Evolutionary conservation across 23 tunicate species (phyloP), one percentile per base, ranked within the genome.

Genomic region (Clavelina lepadiformis): DNA sequence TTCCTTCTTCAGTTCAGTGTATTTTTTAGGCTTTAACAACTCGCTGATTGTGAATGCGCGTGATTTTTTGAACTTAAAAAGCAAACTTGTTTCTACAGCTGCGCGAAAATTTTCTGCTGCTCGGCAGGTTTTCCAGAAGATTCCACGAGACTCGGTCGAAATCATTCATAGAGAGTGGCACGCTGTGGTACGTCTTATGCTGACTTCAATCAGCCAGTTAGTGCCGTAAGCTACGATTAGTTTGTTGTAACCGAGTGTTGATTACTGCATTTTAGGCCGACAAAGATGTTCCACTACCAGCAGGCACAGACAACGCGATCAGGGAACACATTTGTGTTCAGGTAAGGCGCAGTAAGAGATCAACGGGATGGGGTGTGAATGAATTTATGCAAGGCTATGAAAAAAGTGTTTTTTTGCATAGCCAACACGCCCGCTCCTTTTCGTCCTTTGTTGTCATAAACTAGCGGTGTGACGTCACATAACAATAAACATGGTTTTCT

Each of bases 301-400:
- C 91, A 18, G 83, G 58, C 3, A 44, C 44, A 28, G 89, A 81
- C 51, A 89, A 81, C 67, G 82, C 97, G 33, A 84, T 82, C 5
- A 67, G 68, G 23, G 97, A 89, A 70, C 75, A 81, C 57, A 51
- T 89, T 2, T 89, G 89, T 59, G 23, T 86, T 65, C 80, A 82
- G 67, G 91, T 74, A 31, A 47, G 69, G 28, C 30, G 33, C n/a
- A n/a, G n/a, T n/a, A n/a, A n/a, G n/a, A n/a, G n/a, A n/a, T n/a
- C n/a, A n/a, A n/a, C n/a, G n/a, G n/a, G n/a, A n/a, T n/a, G n/a
- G n/a, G n/a, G n/a, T n/a, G n/a, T n/a, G n/a, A n/a, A n/a, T n/a
- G n/a, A n/a, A n/a, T n/a, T n/a, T n/a, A n/a, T n/a, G n/a, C n/a
- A n/a, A n/a, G n/a, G n/a, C n/a, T n/a, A n/a, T n/a, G n/a, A n/a